These are phyloP conservation scores for Pandion haliaetus DNA, from an alignment of 2,113 vertebrate genomes.

Conservation along the genomic window DNA sequence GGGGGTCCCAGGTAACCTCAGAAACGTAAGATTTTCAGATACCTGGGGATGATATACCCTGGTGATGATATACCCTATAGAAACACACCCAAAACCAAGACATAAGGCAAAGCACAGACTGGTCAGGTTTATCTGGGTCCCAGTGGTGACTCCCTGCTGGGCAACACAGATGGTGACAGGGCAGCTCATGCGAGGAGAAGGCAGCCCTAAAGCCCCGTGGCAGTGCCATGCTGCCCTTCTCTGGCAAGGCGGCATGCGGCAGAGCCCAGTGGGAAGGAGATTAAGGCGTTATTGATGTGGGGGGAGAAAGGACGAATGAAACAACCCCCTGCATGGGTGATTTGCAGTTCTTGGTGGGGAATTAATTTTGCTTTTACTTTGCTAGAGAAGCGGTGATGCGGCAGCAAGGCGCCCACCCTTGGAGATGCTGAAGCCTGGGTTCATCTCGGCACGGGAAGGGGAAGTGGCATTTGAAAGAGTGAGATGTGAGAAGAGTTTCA, in stretches of 20 bases:
- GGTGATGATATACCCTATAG: not conserved
- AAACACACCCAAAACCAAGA: not conserved
- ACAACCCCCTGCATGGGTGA: not conserved
- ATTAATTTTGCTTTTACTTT: constrained; percentile 50
- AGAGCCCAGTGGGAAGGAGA: not conserved
- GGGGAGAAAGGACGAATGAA: not conserved
- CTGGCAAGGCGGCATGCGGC: rapidly evolving
- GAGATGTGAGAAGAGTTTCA: constrained; percentile 33
- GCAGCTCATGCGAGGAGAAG: not conserved
- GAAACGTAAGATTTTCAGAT: not conserved
- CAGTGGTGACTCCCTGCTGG: not conserved
- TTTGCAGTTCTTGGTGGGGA: constrained; percentile 3
- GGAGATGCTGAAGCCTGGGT: not conserved
- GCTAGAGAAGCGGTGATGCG: not conserved
- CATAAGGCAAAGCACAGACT: not conserved
- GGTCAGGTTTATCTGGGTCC: not conserved
- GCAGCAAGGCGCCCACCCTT: not conserved
- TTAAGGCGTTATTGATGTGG: not conserved
- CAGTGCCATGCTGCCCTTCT: not conserved
- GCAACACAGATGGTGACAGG: not conserved
- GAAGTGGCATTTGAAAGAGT: constrained; percentile 11
- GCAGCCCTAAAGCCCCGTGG: not conserved
- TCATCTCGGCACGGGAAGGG: not conserved
- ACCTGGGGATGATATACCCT: not conserved
- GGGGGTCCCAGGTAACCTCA: not conserved